Percentiles rank a stretch among this genome's conserved stretches.
Evolutionary conservation across 2,797 vertebrate species (phyloP).

Genomic region (Tadarida brasiliensis): DNA sequence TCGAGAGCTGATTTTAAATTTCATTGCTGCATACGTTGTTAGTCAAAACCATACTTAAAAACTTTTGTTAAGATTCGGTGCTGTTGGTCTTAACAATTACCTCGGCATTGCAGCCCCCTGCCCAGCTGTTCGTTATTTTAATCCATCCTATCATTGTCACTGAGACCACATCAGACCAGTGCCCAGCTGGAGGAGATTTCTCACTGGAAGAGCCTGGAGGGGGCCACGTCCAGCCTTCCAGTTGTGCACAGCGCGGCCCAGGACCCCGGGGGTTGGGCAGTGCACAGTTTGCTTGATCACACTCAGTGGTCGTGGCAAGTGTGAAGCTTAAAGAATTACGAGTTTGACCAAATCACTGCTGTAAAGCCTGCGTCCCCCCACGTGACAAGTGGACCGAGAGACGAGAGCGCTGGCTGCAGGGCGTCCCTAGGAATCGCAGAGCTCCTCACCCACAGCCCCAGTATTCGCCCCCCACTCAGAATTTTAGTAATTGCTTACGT

Average conservation of each 20-base stretch:
- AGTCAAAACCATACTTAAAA: neutral
- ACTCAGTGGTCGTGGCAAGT: neutral
- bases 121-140: slow-evolving; percentile 33
- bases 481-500: neutral
- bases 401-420: neutral
- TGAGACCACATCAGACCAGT: neutral
- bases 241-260: rapidly evolving
- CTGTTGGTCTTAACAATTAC: neutral
- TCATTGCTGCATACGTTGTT: neutral
- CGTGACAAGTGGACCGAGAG: neutral
- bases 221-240: neutral
- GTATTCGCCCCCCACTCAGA: neutral
- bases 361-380: neutral
- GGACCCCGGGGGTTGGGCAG: rapidly evolving
- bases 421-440: neutral
- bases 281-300: rapidly evolving
- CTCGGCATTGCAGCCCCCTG: neutral
- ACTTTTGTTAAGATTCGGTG: neutral
- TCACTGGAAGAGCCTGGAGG: neutral
- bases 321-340: neutral
- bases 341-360: neutral
- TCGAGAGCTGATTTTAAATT: neutral
- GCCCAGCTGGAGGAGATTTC: neutral
- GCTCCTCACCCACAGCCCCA: neutral
- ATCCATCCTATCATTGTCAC: neutral